Percentiles rank a stretch among this genome's conserved stretches.
Evolutionary conservation across 2,797 vertebrate species (phyloP).

Genomic region (Hylomyscus alleni): DNA sequence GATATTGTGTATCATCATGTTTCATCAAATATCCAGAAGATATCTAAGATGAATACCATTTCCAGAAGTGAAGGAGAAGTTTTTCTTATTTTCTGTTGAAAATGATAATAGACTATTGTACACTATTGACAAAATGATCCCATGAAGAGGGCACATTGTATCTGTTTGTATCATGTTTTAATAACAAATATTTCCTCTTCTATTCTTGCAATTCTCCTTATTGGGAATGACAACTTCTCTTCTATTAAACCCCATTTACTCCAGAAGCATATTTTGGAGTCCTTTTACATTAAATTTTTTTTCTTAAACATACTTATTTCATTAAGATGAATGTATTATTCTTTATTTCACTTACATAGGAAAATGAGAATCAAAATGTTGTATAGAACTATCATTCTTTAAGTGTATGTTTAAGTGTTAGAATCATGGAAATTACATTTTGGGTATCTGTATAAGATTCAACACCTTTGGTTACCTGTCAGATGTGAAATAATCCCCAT

Average conservation of each 20-base stretch:
- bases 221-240: neutral
- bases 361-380: neutral
- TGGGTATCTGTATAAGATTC: neutral
- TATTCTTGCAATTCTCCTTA: neutral
- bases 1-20: neutral
- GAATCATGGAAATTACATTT: neutral
- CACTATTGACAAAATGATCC: neutral
- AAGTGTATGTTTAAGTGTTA: neutral
- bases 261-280: neutral
- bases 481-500: neutral
- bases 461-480: neutral
- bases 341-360: slow-evolving; percentile 1
- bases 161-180: neutral
- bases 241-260: neutral
- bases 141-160: neutral
- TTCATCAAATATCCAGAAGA: neutral
- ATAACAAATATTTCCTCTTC: neutral
- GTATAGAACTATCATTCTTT: neutral
- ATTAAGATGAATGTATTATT: neutral
- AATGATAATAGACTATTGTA: neutral
- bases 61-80: neutral
- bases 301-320: neutral
- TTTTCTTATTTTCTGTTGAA: neutral
- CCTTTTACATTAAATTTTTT: neutral
- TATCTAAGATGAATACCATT: neutral